Evolutionary conservation across 2,888 invertebrate species (phyloP).

Genomic region (Lymantria dispar): DNA sequence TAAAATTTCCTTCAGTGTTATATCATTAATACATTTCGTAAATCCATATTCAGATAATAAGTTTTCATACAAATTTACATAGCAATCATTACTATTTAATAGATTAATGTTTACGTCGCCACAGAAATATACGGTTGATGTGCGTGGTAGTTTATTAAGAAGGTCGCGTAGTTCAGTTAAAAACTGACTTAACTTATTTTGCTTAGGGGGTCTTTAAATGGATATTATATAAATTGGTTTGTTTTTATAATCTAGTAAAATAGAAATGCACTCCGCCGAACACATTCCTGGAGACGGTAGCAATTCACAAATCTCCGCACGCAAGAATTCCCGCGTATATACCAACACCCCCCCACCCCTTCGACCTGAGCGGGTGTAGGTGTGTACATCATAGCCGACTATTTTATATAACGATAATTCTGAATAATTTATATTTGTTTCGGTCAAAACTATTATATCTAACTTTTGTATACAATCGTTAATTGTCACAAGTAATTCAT

Average conservation of each 20-base stretch:
- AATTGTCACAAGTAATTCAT: too few species aligned
- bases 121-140: not conserved
- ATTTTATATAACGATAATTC: too few species aligned
- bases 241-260: not conserved
- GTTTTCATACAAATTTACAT: not conserved
- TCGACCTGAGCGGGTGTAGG: too few species aligned
- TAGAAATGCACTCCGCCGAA: conserved; percentile 6
- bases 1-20: conserved; percentile 4
- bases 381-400: too few species aligned
- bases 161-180: not conserved
- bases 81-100: not conserved
- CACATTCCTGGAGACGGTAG: not conserved
- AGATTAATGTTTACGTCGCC: not conserved
- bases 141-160: not conserved
- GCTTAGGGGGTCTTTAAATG: conserved; percentile 2
- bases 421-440: too few species aligned
- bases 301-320: too few species aligned
- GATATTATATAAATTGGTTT: not conserved
- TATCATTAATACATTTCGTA: not conserved
- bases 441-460: too few species aligned
- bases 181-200: not conserved
- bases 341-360: too few species aligned
- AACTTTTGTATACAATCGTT: too few species aligned
- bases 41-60: not conserved
- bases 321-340: too few species aligned